A percentile compares a stretch with the other conserved stretches of the same genome.
These are phyloP conservation scores for Plagiodera versicolora DNA, from an alignment of 2,888 invertebrate genomes.

Conservation along the genomic window DNA sequence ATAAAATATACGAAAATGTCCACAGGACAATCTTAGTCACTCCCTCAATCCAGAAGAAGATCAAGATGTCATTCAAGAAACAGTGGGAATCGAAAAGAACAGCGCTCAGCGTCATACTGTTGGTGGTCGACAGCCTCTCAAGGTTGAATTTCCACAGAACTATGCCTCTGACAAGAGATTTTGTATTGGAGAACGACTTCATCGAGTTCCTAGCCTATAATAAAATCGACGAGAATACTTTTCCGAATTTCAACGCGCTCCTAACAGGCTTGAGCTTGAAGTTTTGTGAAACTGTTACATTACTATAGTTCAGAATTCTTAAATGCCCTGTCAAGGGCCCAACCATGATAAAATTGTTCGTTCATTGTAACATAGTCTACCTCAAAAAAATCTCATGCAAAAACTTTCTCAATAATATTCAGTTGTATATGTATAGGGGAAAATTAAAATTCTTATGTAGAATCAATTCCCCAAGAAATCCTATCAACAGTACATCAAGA, in stretches of 20 bases:
- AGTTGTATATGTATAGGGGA: no score
- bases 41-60: slow-evolving; percentile 53
- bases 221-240: slow-evolving; percentile 86
- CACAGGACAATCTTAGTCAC: slow-evolving; percentile 54
- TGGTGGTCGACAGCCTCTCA: slow-evolving; percentile 87
- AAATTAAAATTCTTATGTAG: no score
- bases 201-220: slow-evolving; percentile 52
- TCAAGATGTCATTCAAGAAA: not conserved
- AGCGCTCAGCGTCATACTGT: slow-evolving; percentile 69
- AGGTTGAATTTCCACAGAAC: slow-evolving; percentile 74
- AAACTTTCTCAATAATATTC: no score
- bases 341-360: no score
- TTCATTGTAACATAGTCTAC: no score
- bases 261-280: slow-evolving; percentile 64
- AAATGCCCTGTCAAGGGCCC: no score
- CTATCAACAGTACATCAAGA: no score
- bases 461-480: no score
- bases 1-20: slow-evolving; percentile 58
- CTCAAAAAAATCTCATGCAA: no score
- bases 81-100: slow-evolving; percentile 33
- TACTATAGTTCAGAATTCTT: no score
- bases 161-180: slow-evolving; percentile 71
- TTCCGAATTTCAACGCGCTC: slow-evolving; percentile 85
- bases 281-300: slow-evolving; percentile 28
- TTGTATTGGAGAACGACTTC: slow-evolving; percentile 62